Conservation (phyloP, 2,113 vertebrate species). For the Circaetus gallicus region DNA sequence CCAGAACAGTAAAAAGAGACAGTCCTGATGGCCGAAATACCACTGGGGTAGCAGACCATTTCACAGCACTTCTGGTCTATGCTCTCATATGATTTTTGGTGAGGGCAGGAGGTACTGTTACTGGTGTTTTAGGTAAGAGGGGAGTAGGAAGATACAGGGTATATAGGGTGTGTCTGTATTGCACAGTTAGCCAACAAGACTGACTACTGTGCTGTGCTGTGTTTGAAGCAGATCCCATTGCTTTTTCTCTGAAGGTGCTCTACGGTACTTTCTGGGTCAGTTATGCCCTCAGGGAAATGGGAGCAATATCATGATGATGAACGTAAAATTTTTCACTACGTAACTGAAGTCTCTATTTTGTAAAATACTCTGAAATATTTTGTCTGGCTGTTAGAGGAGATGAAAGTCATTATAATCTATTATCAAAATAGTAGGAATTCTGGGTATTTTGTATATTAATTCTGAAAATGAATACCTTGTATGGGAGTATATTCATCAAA, state of each 20-base stretch:
- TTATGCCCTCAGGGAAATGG: not conserved
- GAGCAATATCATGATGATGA: not conserved
- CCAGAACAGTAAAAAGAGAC: not conserved
- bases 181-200: not conserved
- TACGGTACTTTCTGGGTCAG: not conserved
- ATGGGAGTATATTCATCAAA: not conserved
- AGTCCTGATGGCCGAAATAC: not conserved
- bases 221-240: not conserved
- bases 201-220: not conserved
- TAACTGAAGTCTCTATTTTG: not conserved
- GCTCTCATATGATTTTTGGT: not conserved
- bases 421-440: not conserved
- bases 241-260: not conserved
- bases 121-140: not conserved
- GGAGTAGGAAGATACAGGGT: not conserved
- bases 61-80: not conserved
- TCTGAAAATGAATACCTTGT: not conserved
- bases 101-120: not conserved
- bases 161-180: not conserved
- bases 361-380: not conserved
- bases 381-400: not conserved
- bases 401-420: not conserved
- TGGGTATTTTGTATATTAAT: not conserved
- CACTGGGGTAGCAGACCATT: not conserved
- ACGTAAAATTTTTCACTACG: not conserved